A percentile compares a stretch with the other conserved stretches of the same genome.
Conservation (phyloP, 2,113 vertebrate genomes). For the Austrofundulus limnaeus region DNA sequence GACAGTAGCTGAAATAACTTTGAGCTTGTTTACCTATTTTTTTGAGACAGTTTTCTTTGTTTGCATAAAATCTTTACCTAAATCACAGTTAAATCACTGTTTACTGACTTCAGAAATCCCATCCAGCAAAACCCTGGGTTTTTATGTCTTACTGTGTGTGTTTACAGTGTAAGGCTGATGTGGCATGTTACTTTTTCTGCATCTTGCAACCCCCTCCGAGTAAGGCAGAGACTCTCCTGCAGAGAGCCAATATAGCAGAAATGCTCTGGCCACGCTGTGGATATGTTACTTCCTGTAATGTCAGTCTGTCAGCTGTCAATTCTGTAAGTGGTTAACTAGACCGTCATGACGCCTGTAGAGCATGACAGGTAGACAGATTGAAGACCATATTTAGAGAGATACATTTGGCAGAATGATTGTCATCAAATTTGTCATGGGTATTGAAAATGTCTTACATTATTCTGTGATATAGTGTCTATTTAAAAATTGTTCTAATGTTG, state of each 20-base stretch:
- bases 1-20: no score
- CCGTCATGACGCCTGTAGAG: conserved; percentile 58
- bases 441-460: conserved; percentile 50
- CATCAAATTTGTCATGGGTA: conserved; percentile 53
- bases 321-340: conserved; percentile 55
- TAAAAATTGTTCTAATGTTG: conserved; percentile 50
- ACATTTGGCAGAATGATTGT: conserved; percentile 64
- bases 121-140: neutral
- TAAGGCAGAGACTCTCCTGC: conserved; percentile 16
- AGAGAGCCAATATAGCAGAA: conserved; percentile 16
- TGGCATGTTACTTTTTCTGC: conserved; percentile 3
- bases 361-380: conserved; percentile 70
- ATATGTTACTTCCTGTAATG: conserved; percentile 48
- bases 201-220: conserved; percentile 18
- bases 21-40: no score
- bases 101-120: conserved; percentile 1
- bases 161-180: neutral
- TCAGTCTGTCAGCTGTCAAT: conserved; percentile 65
- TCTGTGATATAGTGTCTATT: conserved; percentile 48
- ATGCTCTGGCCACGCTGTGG: conserved; percentile 21
- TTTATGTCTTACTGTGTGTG: conserved; percentile 4
- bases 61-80: no score
- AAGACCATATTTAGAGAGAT: conserved; percentile 64
- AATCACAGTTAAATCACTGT: conserved; percentile 2
- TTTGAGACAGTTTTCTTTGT: neutral